Percentiles rank a stretch among this genome's conserved stretches.
Conservation (phyloP, 2,113 vertebrate species). For the Dromiciops gliroides region DNA sequence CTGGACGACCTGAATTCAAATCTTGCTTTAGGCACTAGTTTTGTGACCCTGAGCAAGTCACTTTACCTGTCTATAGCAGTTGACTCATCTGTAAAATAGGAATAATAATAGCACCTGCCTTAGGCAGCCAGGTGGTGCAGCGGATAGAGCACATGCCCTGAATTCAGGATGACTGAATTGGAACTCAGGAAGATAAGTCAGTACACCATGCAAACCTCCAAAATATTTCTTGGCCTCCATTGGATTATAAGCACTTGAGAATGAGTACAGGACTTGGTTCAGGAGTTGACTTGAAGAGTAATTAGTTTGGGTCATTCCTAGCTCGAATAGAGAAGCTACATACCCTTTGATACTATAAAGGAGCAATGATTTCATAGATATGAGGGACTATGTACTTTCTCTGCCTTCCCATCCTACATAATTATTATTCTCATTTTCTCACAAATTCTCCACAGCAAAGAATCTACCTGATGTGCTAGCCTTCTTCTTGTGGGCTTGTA, state of each 20-base stretch:
- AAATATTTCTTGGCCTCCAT: not conserved
- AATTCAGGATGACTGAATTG: not conserved
- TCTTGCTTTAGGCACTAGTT: not conserved
- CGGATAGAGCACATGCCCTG: too few species aligned
- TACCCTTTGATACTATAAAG: not conserved
- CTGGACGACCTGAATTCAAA: not conserved
- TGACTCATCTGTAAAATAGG: not conserved
- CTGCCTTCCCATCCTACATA: not conserved
- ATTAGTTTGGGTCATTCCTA: not conserved
- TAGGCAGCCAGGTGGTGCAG: too few species aligned
- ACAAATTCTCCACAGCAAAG: not conserved
- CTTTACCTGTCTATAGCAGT: not conserved
- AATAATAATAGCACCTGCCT: not conserved
- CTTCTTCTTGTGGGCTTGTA: not conserved
- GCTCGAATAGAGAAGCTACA: not conserved
- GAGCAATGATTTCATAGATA: not conserved
- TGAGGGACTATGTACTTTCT: not conserved
- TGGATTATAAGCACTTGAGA: not conserved
- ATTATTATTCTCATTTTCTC: not conserved
- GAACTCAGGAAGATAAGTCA: not conserved
- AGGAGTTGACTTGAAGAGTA: not conserved
- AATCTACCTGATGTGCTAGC: not conserved
- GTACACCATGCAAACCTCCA: not conserved
- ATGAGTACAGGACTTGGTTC: not conserved
- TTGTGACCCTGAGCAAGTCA: not conserved